Evolutionary conservation across 2,888 invertebrate species (phyloP).

Genomic region (Lathronympha strigana): DNA sequence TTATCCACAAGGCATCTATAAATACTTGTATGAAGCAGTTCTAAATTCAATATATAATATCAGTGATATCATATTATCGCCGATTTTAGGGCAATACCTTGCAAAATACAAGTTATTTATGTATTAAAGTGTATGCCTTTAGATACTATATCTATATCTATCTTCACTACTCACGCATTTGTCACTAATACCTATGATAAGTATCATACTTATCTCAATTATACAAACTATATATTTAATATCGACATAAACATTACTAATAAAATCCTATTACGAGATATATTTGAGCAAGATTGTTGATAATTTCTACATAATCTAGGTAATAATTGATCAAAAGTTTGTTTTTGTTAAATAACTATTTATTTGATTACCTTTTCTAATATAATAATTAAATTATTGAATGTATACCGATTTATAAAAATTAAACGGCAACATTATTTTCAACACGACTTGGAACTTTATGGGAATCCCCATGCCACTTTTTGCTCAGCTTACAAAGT

Average conservation of each 20-base stretch:
- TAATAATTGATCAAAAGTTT: neutral
- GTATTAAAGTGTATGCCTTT: neutral
- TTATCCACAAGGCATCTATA: no score
- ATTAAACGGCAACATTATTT: no score
- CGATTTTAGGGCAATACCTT: conserved; percentile 2
- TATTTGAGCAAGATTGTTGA: neutral
- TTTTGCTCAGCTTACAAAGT: conserved; percentile 9
- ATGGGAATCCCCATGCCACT: conserved; percentile 18
- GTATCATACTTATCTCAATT: neutral
- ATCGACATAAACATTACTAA: neutral
- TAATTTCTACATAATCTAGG: neutral
- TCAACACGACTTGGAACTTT: no score
- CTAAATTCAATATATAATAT: neutral
- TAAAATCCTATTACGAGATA: neutral
- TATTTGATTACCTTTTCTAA: no score
- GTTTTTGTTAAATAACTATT: no score
- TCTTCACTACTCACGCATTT: neutral
- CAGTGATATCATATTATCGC: conserved; percentile 22
- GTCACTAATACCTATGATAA: neutral
- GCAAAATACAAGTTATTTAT: neutral
- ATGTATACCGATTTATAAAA: no score
- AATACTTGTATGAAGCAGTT: no score
- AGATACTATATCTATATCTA: neutral
- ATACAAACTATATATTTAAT: neutral
- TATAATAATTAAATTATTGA: no score